Conservation (phyloP, 2,888 invertebrate species). For the Scaptomyza flava region DNA sequence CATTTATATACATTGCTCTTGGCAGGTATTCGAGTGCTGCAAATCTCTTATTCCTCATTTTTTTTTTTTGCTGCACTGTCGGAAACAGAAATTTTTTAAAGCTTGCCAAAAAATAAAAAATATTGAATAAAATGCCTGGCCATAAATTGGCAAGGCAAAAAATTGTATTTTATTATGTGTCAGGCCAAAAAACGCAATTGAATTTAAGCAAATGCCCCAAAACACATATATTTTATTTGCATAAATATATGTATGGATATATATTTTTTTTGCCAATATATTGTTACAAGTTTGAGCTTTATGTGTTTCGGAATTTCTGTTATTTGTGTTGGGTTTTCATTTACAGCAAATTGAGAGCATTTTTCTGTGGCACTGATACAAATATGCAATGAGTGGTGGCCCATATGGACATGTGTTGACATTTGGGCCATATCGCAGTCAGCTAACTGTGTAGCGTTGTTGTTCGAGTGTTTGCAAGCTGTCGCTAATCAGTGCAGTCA, state of each 20-base stretch:
- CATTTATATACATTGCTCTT: neutral
- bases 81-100: constrained; percentile 22
- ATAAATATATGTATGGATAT: neutral
- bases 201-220: constrained; percentile 65
- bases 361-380: constrained; percentile 30
- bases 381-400: constrained; percentile 51
- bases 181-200: constrained; percentile 52
- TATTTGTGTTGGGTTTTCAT: constrained; percentile 42
- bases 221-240: constrained; percentile 59
- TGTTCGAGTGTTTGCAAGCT: constrained; percentile 31
- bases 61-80: constrained; percentile 1
- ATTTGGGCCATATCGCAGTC: constrained; percentile 11
- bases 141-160: constrained; percentile 30
- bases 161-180: constrained; percentile 46
- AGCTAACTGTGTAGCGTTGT: constrained; percentile 5
- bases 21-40: neutral
- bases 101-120: constrained; percentile 20
- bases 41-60: constrained; percentile 1
- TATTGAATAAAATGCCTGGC: constrained; percentile 1
- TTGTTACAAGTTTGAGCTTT: neutral
- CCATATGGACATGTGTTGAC: constrained; percentile 35
- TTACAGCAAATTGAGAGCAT: constrained; percentile 1
- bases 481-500: constrained; percentile 66
- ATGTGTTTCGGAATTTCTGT: constrained; percentile 48
- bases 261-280: neutral